A percentile compares a stretch with the other conserved stretches of the same genome.
Evolutionary conservation across 2,113 vertebrate species (phyloP).

Genomic region (Cyphomyrus plagiostoma): DNA sequence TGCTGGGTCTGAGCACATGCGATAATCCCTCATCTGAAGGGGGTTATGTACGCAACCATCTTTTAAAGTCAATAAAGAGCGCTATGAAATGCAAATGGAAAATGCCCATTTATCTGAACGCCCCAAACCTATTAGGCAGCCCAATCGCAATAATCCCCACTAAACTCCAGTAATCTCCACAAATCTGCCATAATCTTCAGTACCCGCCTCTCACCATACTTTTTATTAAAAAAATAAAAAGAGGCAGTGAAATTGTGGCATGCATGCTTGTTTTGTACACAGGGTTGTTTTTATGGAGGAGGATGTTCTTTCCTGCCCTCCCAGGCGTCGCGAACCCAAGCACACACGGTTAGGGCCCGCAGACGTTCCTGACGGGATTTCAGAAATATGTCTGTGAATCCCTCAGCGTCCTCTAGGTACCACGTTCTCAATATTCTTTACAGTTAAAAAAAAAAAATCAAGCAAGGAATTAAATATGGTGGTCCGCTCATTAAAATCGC

Average conservation of each 20-base stretch:
- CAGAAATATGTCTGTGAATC: not conserved
- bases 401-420: not conserved
- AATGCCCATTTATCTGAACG: not conserved
- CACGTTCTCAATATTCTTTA: not conserved
- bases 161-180: not conserved
- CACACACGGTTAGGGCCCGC: not conserved
- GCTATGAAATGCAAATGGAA: not conserved
- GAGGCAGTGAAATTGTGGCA: not conserved
- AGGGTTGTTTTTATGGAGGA: not conserved
- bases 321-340: not conserved
- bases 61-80: not conserved
- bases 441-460: not conserved
- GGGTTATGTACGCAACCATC: not conserved
- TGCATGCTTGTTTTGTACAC: not conserved
- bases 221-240: not conserved
- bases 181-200: not conserved
- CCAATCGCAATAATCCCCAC: not conserved
- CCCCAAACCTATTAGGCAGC: not conserved
- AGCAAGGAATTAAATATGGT: not conserved
- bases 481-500: not conserved
- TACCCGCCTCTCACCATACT: not conserved
- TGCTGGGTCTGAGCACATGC: not conserved
- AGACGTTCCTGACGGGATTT: not conserved
- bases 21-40: not conserved
- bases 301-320: not conserved